Evolutionary conservation across 2,797 vertebrate species (phyloP).

Genomic region (Sarcoramphus papa): DNA sequence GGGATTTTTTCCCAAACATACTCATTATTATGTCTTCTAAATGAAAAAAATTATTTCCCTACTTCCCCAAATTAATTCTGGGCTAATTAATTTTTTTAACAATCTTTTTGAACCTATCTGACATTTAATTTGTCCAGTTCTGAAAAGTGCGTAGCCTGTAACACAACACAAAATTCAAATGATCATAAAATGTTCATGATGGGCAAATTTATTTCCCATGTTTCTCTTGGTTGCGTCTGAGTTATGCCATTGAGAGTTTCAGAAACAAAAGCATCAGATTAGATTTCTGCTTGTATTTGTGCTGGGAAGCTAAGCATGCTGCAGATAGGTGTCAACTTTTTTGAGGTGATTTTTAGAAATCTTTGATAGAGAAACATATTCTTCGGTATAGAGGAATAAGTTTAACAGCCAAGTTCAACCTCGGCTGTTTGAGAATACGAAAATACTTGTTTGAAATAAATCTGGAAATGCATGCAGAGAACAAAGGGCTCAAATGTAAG

Average conservation of each 20-base stretch:
- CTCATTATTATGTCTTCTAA: background rate
- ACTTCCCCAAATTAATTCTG: background rate
- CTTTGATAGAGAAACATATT: background rate
- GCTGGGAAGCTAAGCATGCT: background rate
- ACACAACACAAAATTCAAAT: background rate
- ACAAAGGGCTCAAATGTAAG: background rate
- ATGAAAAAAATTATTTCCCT: background rate
- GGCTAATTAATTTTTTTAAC: background rate
- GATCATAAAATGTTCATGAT: background rate
- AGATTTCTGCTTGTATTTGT: background rate
- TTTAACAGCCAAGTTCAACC: background rate
- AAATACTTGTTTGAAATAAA: background rate
- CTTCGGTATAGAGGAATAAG: background rate
- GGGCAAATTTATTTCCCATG: background rate
- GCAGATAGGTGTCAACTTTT: background rate
- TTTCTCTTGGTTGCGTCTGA: background rate
- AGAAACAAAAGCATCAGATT: background rate
- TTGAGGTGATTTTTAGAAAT: background rate
- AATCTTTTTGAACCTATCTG: background rate
- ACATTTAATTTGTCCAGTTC: background rate
- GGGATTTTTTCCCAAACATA: accelerated
- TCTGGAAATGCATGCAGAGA: background rate
- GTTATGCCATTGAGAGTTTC: background rate
- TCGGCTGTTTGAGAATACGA: background rate
- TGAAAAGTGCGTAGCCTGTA: background rate